Base-by-base conservation (phyloP, 2,888 invertebrate species). In the Zele albiditarsus region DNA sequence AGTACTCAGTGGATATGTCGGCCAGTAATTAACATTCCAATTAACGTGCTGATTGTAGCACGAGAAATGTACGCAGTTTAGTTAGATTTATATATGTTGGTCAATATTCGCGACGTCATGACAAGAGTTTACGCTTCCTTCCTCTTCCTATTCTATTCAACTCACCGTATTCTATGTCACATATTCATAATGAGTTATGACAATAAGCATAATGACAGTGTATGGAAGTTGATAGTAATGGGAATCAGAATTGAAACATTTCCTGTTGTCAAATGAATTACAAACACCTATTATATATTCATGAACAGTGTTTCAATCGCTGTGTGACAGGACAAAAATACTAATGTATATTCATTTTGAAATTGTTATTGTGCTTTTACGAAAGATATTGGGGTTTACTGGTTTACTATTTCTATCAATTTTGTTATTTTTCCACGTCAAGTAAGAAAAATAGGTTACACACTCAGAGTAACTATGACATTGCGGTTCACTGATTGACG, bases 381-480 rank as follows among this genome's bases (percentile, higher is more conserved):
- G 8, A 31, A 31, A 31, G 8, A 2, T 31, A 31, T 8, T 31
- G 31, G 31, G 8, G 31, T 31, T 6, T n/a, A n/a, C n/a, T n/a
- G n/a, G n/a, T n/a, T 31, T 12, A 38, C 0, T 12, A 46, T 3
- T 28, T n/a, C 20, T 42, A 16, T 6, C 14, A 4, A 16, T 4
- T 42, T 0, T 42, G 16, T n/a, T 27, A 14, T 31, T 31, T 14
- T n/a, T 31, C 5, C n/a, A 4, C 5, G 20, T 8, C 16, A 20
- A n/a, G 12, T 60, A 70, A 25, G 60, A 58, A 63, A 58, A 16
- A 38, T 27, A 31, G 20, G 53, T 63, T n/a, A n/a, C 80, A 79
- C 82, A 84, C 87, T 87, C 87, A 87, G 87, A 82, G 84, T 87
- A 87, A 87, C 87, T 86, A 87, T 87, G 87, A 87, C 86, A 77